A percentile compares a stretch with the other conserved stretches of the same genome.
These are phyloP conservation scores for Epinephelus awoara DNA, from an alignment of 2,797 vertebrate genomes.

Conservation along the genomic window DNA sequence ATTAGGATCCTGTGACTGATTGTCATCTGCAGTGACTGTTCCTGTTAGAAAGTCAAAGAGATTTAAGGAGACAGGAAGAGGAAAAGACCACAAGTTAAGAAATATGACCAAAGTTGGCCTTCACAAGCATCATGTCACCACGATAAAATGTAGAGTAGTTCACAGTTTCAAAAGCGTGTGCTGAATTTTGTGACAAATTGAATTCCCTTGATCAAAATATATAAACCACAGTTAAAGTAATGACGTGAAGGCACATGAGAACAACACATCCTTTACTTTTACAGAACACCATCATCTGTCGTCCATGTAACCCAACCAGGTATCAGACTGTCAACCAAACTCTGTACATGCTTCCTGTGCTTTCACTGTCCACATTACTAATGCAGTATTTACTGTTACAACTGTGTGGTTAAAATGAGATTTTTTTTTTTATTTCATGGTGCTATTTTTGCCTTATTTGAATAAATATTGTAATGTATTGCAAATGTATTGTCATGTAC, in stretches of 20 bases:
- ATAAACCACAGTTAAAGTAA: slow-evolving; percentile 56
- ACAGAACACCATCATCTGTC: slow-evolving; percentile 5
- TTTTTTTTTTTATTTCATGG: slow-evolving; percentile 72
- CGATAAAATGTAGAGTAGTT: slow-evolving; percentile 62
- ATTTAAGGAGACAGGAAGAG: slow-evolving; percentile 32
- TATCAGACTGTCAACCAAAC: slow-evolving; percentile 16
- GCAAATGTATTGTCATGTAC: slow-evolving; percentile 87
- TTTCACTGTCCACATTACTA: slow-evolving; percentile 67
- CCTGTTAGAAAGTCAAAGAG: slow-evolving; percentile 47
- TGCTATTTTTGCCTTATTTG: slow-evolving; percentile 80
- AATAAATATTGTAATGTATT: slow-evolving; percentile 87
- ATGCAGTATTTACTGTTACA: slow-evolving; percentile 71
- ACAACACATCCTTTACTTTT: slow-evolving; percentile 34
- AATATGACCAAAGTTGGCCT: slow-evolving; percentile 31
- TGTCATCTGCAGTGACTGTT: slow-evolving; percentile 40
- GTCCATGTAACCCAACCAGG: slow-evolving; percentile 26
- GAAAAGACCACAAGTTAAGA: slow-evolving; percentile 7
- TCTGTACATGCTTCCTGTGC: slow-evolving; percentile 56
- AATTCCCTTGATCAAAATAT: slow-evolving; percentile 57
- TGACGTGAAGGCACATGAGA: slow-evolving; percentile 60
- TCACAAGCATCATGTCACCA: slow-evolving; percentile 49
- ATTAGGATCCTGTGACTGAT: slow-evolving; percentile 53
- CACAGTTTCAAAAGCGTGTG: slow-evolving; percentile 53
- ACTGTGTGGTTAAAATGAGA: slow-evolving; percentile 67
- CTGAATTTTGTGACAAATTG: slow-evolving; percentile 43